phyloP scores from a whole-genome alignment of 2,113 vertebrate species.

The Cercocebus atys region DNA sequence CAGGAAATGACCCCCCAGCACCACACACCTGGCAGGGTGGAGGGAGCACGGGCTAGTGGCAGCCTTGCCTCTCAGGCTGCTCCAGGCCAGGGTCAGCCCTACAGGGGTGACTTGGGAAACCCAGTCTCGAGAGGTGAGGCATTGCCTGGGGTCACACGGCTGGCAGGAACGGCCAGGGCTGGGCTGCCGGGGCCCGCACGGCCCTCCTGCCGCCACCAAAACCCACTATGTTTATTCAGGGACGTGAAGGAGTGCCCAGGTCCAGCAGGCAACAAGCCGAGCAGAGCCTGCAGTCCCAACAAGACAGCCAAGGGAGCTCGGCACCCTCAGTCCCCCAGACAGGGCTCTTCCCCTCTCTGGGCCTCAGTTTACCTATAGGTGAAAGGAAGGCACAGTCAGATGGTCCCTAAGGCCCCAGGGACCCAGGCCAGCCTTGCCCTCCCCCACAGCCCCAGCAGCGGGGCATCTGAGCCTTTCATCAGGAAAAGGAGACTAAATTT shows the following conservation, averaged over 20 bases:
- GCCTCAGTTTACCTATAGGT: neutral
- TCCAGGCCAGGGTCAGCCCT: neutral
- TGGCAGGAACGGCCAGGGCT: neutral
- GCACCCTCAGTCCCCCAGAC: accelerated
- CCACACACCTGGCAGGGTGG: neutral
- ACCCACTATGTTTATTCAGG: neutral
- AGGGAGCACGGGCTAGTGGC: neutral
- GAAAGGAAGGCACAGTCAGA: neutral
- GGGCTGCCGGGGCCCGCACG: no score
- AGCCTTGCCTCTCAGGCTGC: neutral
- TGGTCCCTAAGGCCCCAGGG: neutral
- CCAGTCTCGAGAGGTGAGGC: neutral
- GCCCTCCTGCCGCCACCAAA: neutral
- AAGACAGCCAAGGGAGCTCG: accelerated
- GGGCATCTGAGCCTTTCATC: neutral
- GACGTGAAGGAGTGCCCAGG: accelerated
- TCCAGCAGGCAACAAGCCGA: no score
- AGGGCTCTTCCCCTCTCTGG: neutral
- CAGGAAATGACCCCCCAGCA: neutral
- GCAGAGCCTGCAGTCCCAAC: neutral
- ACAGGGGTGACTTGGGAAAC: no score
- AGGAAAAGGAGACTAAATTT: conserved; percentile 77
- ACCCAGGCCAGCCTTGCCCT: neutral
- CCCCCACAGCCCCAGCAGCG: neutral
- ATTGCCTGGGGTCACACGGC: neutral